These are phyloP conservation scores for Lamprologus sp. DNA, from an alignment of 2,113 vertebrate species.

Conservation along the genomic window DNA sequence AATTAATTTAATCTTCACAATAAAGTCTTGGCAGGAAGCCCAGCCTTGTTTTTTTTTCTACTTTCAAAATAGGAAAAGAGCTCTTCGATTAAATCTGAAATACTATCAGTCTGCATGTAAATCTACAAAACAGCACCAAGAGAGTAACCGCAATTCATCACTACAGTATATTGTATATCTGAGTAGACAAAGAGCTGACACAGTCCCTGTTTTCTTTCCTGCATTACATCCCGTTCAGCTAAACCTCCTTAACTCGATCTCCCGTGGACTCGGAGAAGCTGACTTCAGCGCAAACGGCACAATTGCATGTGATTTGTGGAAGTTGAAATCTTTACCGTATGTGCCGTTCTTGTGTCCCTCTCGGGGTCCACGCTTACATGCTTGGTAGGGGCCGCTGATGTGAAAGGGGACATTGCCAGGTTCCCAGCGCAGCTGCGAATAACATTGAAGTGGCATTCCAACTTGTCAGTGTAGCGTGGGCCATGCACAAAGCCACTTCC, in stretches of 20 bases:
- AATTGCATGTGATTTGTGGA: conserved; percentile 31
- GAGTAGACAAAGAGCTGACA: conserved; percentile 21
- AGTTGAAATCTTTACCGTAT: conserved; percentile 17
- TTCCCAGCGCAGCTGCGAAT: conserved; percentile 39
- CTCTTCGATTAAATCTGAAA: conserved; percentile 1
- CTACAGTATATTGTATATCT: background rate
- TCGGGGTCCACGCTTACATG: background rate
- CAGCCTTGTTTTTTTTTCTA: background rate
- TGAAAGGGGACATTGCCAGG: background rate
- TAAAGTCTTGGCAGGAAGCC: conserved; percentile 7
- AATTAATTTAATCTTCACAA: conserved; percentile 10
- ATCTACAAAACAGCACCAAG: background rate
- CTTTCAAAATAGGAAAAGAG: background rate
- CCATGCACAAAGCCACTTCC: conserved; percentile 3
- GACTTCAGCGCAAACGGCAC: conserved; percentile 23
- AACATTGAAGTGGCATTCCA: conserved; percentile 25
- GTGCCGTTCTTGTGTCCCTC: background rate
- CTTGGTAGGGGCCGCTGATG: conserved; percentile 3
- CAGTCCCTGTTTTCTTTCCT: background rate
- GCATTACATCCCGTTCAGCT: background rate
- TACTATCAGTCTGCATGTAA: background rate
- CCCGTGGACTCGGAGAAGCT: conserved; percentile 14
- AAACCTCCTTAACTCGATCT: conserved; percentile 11
- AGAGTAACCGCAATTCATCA: background rate
- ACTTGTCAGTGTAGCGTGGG: conserved; percentile 5